Evolutionary conservation across 2,797 vertebrate genomes (phyloP).

Genomic region (Buceros bicornis): DNA sequence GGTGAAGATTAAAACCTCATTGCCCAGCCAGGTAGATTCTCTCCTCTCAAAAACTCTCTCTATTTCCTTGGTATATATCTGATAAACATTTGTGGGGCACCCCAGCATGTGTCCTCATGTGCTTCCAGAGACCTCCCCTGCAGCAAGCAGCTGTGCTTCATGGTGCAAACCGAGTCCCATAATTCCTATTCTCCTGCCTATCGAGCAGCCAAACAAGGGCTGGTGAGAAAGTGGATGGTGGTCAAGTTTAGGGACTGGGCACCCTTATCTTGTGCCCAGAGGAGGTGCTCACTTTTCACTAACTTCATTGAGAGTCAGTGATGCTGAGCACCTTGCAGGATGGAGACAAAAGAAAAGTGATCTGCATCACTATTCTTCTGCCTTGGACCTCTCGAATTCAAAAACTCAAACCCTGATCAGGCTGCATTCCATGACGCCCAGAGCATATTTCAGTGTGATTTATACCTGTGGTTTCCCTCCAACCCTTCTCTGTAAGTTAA

Average conservation of each 20-base stretch:
- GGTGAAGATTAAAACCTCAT: neutral
- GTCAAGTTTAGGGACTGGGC: neutral
- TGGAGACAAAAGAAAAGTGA: neutral
- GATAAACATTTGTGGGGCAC: neutral
- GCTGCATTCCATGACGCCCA: neutral
- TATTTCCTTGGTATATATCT: neutral
- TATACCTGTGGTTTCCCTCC: neutral
- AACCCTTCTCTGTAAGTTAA: constrained; percentile 19
- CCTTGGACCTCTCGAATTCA: neutral
- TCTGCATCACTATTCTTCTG: neutral
- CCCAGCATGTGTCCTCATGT: neutral
- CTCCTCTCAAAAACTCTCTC: neutral
- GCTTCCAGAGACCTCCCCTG: neutral
- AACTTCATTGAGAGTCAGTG: neutral
- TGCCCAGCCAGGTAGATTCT: neutral
- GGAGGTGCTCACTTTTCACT: neutral
- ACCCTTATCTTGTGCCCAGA: neutral
- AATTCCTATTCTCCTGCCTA: neutral
- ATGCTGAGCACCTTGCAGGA: neutral
- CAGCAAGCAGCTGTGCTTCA: neutral
- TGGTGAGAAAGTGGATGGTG: neutral
- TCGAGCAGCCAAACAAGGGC: neutral
- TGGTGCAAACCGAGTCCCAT: neutral
- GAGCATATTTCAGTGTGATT: neutral
- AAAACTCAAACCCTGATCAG: neutral